Evolutionary conservation across 2,888 invertebrate genomes (phyloP).

Genomic region (Crossocerus cetratus): DNA sequence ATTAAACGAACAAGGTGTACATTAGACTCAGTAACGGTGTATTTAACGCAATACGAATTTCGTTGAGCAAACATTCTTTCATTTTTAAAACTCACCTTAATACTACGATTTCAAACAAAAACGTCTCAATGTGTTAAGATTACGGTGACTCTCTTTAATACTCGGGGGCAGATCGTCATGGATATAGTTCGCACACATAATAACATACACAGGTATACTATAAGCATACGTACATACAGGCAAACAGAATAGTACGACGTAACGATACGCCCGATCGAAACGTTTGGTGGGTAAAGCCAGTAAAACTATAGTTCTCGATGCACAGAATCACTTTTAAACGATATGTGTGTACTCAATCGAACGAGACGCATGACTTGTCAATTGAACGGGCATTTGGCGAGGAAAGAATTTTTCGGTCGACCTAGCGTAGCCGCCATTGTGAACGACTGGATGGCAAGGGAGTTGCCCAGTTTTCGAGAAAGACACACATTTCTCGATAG

Average conservation of each 20-base stretch:
- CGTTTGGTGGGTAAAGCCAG: slow-evolving; percentile 10
- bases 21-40: no score
- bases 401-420: slow-evolving; percentile 49
- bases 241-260: slow-evolving; percentile 37
- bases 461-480: slow-evolving; percentile 61
- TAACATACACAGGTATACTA: slow-evolving; percentile 17
- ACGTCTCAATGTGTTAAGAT: slow-evolving; percentile 17
- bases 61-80: not conserved
- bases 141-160: slow-evolving; percentile 27
- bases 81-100: slow-evolving; percentile 22
- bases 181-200: slow-evolving; percentile 37
- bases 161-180: slow-evolving; percentile 44
- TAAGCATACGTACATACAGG: slow-evolving; percentile 17
- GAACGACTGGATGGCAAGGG: slow-evolving; percentile 59
- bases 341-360: slow-evolving; percentile 5
- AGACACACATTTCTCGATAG: slow-evolving; percentile 18
- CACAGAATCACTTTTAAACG: not conserved
- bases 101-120: slow-evolving; percentile 15
- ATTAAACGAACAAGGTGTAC: no score
- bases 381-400: slow-evolving; percentile 18
- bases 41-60: not conserved
- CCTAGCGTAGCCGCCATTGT: slow-evolving; percentile 62
- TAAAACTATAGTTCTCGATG: slow-evolving; percentile 4
- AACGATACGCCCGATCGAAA: slow-evolving; percentile 36
- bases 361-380: slow-evolving; percentile 21